Evolutionary conservation across 2,888 invertebrate species (phyloP).

Genomic region (Leptinotarsa juncta): DNA sequence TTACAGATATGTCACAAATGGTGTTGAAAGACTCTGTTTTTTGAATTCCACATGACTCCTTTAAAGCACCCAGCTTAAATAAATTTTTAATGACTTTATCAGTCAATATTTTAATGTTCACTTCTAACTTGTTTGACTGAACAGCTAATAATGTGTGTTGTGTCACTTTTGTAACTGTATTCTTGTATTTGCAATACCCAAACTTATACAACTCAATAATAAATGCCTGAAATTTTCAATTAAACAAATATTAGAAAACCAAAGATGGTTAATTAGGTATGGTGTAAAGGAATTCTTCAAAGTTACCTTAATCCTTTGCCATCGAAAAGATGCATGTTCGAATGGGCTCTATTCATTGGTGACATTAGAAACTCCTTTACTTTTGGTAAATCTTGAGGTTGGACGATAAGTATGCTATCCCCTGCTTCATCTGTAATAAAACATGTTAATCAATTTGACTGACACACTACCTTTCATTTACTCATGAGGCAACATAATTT

Average conservation of each 20-base stretch:
- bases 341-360: conserved; percentile 76
- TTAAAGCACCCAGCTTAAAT: conserved; percentile 66
- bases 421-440: conserved; percentile 70
- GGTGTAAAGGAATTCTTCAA: too few relatives aligned
- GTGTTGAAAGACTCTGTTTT: conserved; percentile 40
- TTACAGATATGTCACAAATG: conserved; percentile 55
- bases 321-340: conserved; percentile 69
- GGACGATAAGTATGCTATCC: conserved; percentile 89
- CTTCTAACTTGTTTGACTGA: conserved; percentile 67
- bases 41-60: conserved; percentile 50
- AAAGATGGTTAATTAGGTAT: neutral
- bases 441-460: neutral
- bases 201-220: conserved; percentile 76
- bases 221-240: conserved; percentile 66
- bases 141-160: conserved; percentile 73
- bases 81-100: conserved; percentile 66
- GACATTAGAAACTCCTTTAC: conserved; percentile 71
- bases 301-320: conserved; percentile 68
- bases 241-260: neutral
- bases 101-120: conserved; percentile 64
- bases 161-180: conserved; percentile 69
- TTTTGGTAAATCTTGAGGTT: conserved; percentile 70
- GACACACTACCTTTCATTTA: too few relatives aligned
- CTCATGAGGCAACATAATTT: neutral
- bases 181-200: conserved; percentile 72